Percentiles rank a stretch among this genome's conserved stretches.
phyloP scores from a whole-genome alignment of 2,797 vertebrate species.

The Dallia pectoralis region DNA sequence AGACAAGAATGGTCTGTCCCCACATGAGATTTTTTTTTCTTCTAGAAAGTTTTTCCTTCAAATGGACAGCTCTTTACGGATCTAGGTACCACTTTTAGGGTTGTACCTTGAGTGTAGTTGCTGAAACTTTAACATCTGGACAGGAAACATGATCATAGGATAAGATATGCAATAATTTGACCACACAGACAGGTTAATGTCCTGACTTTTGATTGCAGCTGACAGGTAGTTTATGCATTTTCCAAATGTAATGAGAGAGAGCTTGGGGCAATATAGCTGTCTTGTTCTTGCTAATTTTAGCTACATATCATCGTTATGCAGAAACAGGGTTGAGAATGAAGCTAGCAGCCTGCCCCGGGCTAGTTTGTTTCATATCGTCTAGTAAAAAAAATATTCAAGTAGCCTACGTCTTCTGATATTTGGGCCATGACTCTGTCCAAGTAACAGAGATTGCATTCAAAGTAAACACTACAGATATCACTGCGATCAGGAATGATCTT shows the following conservation, averaged over 20 bases:
- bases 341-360: too few relatives aligned
- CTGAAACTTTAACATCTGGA: slow-evolving; percentile 15
- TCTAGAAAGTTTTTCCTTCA: background rate
- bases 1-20: background rate
- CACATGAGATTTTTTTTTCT: background rate
- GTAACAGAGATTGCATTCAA: too few relatives aligned
- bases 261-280: background rate
- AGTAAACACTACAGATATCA: too few relatives aligned
- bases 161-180: slow-evolving; percentile 4
- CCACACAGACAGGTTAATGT: slow-evolving; percentile 2
- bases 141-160: background rate
- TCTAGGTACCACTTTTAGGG: background rate
- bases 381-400: too few relatives aligned
- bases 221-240: background rate
- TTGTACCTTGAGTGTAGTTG: background rate
- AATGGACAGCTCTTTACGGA: background rate
- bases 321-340: too few relatives aligned
- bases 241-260: background rate
- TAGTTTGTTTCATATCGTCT: too few relatives aligned
- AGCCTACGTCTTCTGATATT: too few relatives aligned
- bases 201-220: slow-evolving; percentile 1
- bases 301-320: slow-evolving; percentile 6
- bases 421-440: too few relatives aligned
- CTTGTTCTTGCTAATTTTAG: slow-evolving; percentile 6
- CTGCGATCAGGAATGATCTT: too few relatives aligned